Evolutionary conservation across 1,140 invertebrate genomes (phyloP).

Genomic region (Dendroctonus valens): DNA sequence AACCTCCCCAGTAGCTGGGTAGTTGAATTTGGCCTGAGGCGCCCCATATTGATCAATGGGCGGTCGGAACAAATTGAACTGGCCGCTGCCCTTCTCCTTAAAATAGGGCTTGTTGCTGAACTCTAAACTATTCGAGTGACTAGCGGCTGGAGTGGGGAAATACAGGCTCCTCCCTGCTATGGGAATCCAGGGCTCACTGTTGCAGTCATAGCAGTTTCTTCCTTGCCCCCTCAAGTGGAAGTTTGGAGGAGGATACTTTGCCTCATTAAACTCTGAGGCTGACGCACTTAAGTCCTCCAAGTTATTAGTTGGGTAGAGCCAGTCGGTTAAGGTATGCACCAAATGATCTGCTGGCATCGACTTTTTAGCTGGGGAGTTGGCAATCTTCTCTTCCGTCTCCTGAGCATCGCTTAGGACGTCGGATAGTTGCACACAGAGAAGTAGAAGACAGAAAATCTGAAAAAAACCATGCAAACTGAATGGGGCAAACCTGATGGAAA

Average conservation of each 20-base stretch:
- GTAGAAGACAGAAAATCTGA: background rate
- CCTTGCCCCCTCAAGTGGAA: background rate
- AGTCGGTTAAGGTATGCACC: background rate
- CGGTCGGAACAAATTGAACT: conserved; percentile 23
- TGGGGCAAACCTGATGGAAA: too few species aligned
- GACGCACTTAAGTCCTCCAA: conserved; percentile 23
- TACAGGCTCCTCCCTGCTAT: conserved; percentile 53
- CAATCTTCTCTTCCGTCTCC: background rate
- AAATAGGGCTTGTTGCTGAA: background rate
- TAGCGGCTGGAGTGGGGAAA: conserved; percentile 25
- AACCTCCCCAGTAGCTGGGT: conserved; percentile 17
- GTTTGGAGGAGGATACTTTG: conserved; percentile 20
- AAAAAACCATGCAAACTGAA: background rate
- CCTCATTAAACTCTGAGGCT: conserved; percentile 24
- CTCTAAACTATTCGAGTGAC: conserved; percentile 24
- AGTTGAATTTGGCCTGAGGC: conserved; percentile 13
- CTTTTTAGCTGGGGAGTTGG: background rate
- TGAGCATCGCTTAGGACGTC: background rate
- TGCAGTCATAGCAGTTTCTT: conserved; percentile 54
- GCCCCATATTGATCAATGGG: conserved; percentile 39
- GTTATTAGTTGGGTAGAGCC: background rate
- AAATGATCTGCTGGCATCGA: background rate
- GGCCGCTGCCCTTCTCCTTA: conserved; percentile 3
- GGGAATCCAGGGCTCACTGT: conserved; percentile 75
- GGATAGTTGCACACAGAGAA: background rate